Evolutionary conservation across 2,888 invertebrate species (phyloP).

Genomic region (Phoenoteleia sp.): DNA sequence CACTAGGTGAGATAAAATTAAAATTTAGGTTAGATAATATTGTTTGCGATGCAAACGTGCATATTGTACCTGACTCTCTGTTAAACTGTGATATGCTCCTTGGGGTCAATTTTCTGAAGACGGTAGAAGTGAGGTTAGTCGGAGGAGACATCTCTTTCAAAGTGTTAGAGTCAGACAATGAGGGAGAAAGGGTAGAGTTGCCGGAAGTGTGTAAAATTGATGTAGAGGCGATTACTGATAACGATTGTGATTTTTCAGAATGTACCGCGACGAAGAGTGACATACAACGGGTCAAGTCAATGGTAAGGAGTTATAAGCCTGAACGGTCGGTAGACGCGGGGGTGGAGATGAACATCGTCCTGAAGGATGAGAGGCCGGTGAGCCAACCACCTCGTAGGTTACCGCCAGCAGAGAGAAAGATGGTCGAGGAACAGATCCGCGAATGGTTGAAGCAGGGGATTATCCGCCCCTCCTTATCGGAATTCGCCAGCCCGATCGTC

Average conservation of each 20-base stretch:
- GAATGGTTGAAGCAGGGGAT: slow-evolving; percentile 74
- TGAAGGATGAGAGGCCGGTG: slow-evolving; percentile 68
- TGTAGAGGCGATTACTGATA: not conserved
- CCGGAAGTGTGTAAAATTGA: not conserved
- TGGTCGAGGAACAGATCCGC: slow-evolving; percentile 65
- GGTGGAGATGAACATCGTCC: slow-evolving; percentile 50
- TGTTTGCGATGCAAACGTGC: slow-evolving; percentile 11
- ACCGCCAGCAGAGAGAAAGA: slow-evolving; percentile 45
- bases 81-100: not conserved
- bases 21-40: slow-evolving; percentile 42
- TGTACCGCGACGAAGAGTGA: not conserved
- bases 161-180: not conserved
- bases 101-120: not conserved
- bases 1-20: not conserved
- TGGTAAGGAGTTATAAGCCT: slow-evolving; percentile 44
- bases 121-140: not conserved
- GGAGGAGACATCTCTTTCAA: not conserved
- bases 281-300: not conserved
- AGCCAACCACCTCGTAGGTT: slow-evolving; percentile 68
- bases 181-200: not conserved
- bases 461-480: slow-evolving; percentile 37
- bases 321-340: not conserved
- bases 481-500: slow-evolving; percentile 73
- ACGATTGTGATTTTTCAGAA: not conserved
- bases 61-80: not conserved